Conservation (phyloP, 1,140 invertebrate species). For the Zophobas atratus region DNA sequence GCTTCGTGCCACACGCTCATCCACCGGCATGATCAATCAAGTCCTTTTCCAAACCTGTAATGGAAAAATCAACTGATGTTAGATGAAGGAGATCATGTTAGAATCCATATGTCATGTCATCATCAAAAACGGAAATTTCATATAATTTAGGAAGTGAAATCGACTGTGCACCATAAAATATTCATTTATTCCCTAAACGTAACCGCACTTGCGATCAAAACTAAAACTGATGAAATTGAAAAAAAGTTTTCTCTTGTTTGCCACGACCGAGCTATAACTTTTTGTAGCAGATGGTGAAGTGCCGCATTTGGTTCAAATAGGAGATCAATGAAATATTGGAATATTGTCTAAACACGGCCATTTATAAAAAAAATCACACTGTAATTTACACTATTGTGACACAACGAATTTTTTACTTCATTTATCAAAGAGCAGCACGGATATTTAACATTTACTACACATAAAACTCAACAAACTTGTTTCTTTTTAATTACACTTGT, state of each 20-base stretch:
- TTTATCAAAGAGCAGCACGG: conserved; percentile 1
- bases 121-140: neutral
- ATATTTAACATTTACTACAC: conserved; percentile 16
- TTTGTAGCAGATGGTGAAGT: conserved; percentile 48
- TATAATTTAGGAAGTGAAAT: conserved; percentile 21
- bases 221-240: conserved; percentile 48
- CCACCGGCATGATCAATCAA: conserved; percentile 60
- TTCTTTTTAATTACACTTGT: conserved; percentile 3
- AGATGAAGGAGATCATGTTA: conserved; percentile 28
- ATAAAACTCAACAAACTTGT: neutral
- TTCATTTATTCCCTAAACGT: conserved; percentile 49
- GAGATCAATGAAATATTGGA: conserved; percentile 41
- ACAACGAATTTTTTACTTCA: neutral
- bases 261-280: conserved; percentile 51
- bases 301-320: conserved; percentile 38
- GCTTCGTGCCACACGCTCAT: conserved; percentile 79
- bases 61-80: conserved; percentile 29
- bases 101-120: neutral
- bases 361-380: conserved; percentile 25
- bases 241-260: conserved; percentile 48
- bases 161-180: conserved; percentile 44
- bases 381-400: conserved; percentile 30
- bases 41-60: conserved; percentile 39
- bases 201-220: conserved; percentile 45
- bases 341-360: conserved; percentile 16